phyloP scores from a whole-genome alignment of 2,797 vertebrate species.

The Oryzias dopingdopingensis region DNA sequence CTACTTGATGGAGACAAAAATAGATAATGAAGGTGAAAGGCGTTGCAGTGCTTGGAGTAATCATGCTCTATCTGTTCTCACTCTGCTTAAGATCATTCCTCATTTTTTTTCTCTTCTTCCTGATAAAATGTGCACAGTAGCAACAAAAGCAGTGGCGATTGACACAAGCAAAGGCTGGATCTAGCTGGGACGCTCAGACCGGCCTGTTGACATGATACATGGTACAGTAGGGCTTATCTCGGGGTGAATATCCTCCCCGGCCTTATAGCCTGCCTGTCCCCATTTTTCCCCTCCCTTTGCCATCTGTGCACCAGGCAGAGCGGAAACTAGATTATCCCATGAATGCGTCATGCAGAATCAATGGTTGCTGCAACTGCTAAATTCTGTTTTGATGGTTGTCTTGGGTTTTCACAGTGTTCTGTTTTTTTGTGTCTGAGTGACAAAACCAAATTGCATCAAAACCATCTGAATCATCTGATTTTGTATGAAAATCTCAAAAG shows the following conservation, averaged over 20 bases:
- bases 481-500: too few species aligned
- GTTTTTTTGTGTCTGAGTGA: too few species aligned
- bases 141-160: neutral
- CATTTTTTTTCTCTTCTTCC: slow-evolving; percentile 1
- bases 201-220: slow-evolving; percentile 34
- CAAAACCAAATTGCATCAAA: too few species aligned
- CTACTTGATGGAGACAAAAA: slow-evolving; percentile 6
- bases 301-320: slow-evolving; percentile 73
- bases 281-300: slow-evolving; percentile 53
- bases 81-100: neutral
- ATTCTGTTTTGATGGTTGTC: slow-evolving; percentile 22
- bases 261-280: slow-evolving; percentile 58
- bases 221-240: slow-evolving; percentile 65
- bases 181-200: slow-evolving; percentile 26
- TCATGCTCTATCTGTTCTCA: neutral
- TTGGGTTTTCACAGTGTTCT: neutral
- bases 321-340: slow-evolving; percentile 75
- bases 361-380: slow-evolving; percentile 40
- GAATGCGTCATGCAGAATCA: slow-evolving; percentile 58
- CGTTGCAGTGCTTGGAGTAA: neutral
- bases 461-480: too few species aligned
- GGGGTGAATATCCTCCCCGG: slow-evolving; percentile 57
- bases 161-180: slow-evolving; percentile 5
- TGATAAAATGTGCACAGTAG: neutral
- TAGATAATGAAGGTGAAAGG: slow-evolving; percentile 6